Evolutionary conservation across 1,140 invertebrate genomes (phyloP).

Genomic region (Streblospio benedicti): DNA sequence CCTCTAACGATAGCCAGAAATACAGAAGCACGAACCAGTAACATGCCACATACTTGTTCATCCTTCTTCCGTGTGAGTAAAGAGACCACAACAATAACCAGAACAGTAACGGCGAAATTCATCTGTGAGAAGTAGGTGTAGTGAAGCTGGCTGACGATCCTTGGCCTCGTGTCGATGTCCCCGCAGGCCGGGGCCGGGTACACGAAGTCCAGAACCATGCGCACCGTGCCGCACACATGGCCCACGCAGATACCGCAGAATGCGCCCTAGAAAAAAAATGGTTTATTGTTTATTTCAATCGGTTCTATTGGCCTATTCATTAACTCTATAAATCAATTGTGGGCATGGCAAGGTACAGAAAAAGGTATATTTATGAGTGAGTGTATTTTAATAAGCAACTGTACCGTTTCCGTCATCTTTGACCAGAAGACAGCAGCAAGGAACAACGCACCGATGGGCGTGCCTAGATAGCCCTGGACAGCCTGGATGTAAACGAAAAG

Average conservation of each 20-base stretch:
- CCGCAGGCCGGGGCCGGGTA: slow-evolving; percentile 40
- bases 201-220: slow-evolving; percentile 43
- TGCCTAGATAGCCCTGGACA: slow-evolving; percentile 52
- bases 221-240: slow-evolving; percentile 46
- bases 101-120: slow-evolving; percentile 32
- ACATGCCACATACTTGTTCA: no score
- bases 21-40: no score
- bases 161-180: slow-evolving; percentile 31
- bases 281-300: not conserved
- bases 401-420: slow-evolving; percentile 51
- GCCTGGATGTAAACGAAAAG: slow-evolving; percentile 55
- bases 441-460: slow-evolving; percentile 53
- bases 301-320: not conserved
- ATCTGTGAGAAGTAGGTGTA: slow-evolving; percentile 43
- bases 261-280: slow-evolving; percentile 46
- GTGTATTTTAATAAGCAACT: slow-evolving; percentile 1
- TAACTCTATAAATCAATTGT: not conserved
- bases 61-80: slow-evolving; percentile 27
- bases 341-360: not conserved
- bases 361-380: slow-evolving; percentile 6
- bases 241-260: slow-evolving; percentile 53
- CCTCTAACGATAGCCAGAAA: no score
- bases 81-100: slow-evolving; percentile 34
- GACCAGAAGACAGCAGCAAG: slow-evolving; percentile 49
- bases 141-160: slow-evolving; percentile 33